Base-by-base conservation (phyloP, 2,888 invertebrate species). In the Galerucella pusilla region DNA sequence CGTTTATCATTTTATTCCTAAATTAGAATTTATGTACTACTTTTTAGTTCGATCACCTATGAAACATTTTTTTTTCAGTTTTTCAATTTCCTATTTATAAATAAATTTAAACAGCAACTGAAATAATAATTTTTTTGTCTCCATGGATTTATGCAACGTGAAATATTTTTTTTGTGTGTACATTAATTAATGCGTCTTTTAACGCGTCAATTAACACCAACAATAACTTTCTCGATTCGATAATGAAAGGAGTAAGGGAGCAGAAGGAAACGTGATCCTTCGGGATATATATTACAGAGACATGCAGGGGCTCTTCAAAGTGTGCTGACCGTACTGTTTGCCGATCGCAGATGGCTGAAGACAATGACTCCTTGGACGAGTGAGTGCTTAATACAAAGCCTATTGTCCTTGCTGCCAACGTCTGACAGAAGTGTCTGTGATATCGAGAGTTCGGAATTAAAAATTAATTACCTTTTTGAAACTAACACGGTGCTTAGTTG, bases 311-410 rank as follows among this genome's bases (percentile, higher is more conserved):
- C 78, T 74, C 80, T 80, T 77, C 67, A 80, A 77, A 80, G 80
- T 79, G 77, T 80, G 77, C 76, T 80, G 80, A 79, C 80, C 80
- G 78, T 78, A 75, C 71, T 73, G 71, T 70, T 75, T 68, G 77
- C 70, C 46, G 68, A 68, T 70, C 74, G 76, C 78, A 77, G 80
- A 78, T 80, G 80, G 75, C 74, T 76, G 64, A 77, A 80, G 78
- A 80, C 80, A 80, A 80, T 80, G 75, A 79, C 75, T 76, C 71
- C 79, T 79, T 76, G 75, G 78, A 78, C 72, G 75, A 73, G 78
- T 72, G 76, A 73, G 78, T 74, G 75, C 76, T 75, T 76, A 66
- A 74, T 68, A 79, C 79, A 79, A 80, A 75, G 77, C 77, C 75
- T 70, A 75, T 80, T 80, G 79, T 80, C 73, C 68, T 67, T 61